A percentile compares a stretch with the other conserved stretches of the same genome.
These are phyloP conservation scores for Apodemia duryi DNA, from an alignment of 2,888 invertebrate genomes.

Conservation along the genomic window DNA sequence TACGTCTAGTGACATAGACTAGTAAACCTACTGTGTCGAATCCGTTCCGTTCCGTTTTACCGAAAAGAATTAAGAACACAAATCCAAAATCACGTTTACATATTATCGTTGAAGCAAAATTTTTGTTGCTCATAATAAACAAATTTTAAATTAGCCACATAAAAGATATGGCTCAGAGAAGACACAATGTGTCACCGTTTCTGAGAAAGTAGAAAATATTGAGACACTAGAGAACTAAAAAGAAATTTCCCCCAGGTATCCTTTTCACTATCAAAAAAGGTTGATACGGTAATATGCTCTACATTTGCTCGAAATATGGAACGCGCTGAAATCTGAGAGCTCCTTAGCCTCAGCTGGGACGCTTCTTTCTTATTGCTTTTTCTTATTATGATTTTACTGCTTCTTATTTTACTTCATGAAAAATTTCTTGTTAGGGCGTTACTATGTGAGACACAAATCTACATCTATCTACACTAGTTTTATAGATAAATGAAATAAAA, in stretches of 20 bases:
- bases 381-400: neutral
- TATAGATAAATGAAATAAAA: no score
- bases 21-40: no score
- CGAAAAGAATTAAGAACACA: no score
- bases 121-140: no score
- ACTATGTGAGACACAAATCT: no score
- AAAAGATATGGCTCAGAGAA: no score
- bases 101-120: no score
- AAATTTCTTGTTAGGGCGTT: neutral
- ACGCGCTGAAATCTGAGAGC: neutral
- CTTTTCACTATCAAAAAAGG: slow-evolving; percentile 12
- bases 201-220: neutral
- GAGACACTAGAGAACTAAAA: neutral
- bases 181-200: neutral
- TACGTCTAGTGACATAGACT: no score
- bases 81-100: no score
- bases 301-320: slow-evolving; percentile 7
- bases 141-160: no score
- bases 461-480: no score
- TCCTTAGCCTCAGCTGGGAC: neutral
- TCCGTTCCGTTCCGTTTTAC: no score
- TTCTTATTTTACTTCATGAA: neutral
- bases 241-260: slow-evolving; percentile 1
- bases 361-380: slow-evolving; percentile 14
- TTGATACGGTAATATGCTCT: slow-evolving; percentile 2